Conservation (phyloP, 2,888 invertebrate species). For the Drosophila pegasa region DNA sequence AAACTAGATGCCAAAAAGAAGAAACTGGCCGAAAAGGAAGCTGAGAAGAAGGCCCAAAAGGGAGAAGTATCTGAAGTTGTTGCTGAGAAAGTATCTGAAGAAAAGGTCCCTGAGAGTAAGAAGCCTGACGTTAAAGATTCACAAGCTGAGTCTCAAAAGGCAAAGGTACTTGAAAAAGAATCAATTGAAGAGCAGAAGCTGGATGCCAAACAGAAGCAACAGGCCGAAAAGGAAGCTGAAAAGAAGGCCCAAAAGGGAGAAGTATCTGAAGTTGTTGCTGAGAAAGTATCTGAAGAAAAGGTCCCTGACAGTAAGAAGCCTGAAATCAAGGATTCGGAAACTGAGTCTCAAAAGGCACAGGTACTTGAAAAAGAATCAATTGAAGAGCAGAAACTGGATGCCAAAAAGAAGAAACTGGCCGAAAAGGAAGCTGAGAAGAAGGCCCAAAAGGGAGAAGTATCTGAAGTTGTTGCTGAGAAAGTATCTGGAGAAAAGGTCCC, state of each 20-base stretch:
- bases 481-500: conserved; percentile 10
- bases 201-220: conserved; percentile 31
- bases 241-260: conserved; percentile 1
- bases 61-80: conserved; percentile 31
- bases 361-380: background rate
- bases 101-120: conserved; percentile 7
- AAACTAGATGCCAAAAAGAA: background rate
- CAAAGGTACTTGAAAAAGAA: conserved; percentile 22
- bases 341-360: background rate
- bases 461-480: conserved; percentile 23
- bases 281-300: conserved; percentile 13
- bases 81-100: conserved; percentile 9
- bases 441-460: conserved; percentile 16
- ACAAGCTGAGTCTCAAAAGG: conserved; percentile 14
- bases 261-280: conserved; percentile 21
- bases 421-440: conserved; percentile 13
- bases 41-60: conserved; percentile 7
- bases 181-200: conserved; percentile 10
- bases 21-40: conserved; percentile 4
- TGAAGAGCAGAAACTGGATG: background rate
- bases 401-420: background rate
- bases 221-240: background rate
- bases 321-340: background rate
- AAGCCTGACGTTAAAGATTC: conserved; percentile 17
- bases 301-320: conserved; percentile 25